Conservation (phyloP, 37 sponge, comb jelly and placozoan species). For the Theonella swinhoei region DNA sequence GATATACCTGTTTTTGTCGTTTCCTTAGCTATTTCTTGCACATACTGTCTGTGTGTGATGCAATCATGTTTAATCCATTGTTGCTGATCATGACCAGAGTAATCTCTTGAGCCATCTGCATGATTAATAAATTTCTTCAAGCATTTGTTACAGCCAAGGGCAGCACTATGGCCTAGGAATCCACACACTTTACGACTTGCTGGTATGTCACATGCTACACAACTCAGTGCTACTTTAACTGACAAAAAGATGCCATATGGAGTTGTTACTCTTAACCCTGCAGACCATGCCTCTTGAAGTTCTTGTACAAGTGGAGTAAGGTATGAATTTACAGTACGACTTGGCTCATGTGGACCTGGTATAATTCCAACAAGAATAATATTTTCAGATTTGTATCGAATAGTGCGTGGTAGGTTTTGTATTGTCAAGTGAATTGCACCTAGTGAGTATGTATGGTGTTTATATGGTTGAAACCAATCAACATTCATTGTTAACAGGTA, state of each 20-base stretch:
- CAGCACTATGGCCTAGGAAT: no score
- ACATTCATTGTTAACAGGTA: conserved; percentile 57
- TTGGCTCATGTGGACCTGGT: conserved; percentile 52
- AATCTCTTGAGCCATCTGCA: no score
- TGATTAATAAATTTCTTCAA: no score
- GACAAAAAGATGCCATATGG: background rate
- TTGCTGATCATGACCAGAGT: no score
- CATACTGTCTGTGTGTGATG: no score
- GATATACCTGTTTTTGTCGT: no score
- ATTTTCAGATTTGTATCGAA: conserved; percentile 40
- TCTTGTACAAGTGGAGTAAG: conserved; percentile 48
- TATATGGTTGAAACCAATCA: no score
- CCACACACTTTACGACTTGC: conserved; percentile 69
- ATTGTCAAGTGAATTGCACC: conserved; percentile 62
- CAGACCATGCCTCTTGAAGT: conserved; percentile 2
- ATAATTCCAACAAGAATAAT: conserved; percentile 55
- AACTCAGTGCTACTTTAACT: conserved; percentile 23
- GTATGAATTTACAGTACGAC: conserved; percentile 43
- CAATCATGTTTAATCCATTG: no score
- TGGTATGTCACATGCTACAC: conserved; percentile 62
- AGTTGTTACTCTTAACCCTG: background rate
- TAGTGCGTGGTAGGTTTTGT: conserved; percentile 47
- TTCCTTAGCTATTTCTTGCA: no score
- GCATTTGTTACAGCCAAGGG: no score
- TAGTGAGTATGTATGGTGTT: conserved; percentile 38